A percentile compares a stretch with the other conserved stretches of the same genome.
phyloP scores from a whole-genome alignment of 2,797 vertebrate genomes.

The Moxostoma hubbsi region DNA sequence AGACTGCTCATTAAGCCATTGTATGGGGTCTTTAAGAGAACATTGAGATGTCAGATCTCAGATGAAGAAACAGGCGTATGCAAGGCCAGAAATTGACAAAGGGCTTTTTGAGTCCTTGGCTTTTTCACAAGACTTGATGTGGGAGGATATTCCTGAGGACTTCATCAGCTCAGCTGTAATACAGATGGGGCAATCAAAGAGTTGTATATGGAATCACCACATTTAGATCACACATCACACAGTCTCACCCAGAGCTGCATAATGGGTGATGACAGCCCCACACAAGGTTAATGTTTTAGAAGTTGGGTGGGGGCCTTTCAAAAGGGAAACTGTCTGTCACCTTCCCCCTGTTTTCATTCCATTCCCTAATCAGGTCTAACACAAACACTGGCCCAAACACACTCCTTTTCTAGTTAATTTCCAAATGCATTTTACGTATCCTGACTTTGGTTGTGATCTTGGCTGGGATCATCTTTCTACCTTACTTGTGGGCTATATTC shows the following conservation, averaged over 20 bases:
- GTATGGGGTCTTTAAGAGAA: conserved; percentile 13
- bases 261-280: conserved; percentile 22
- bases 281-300: conserved; percentile 18
- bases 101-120: conserved; percentile 27
- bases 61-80: conserved; percentile 15
- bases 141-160: conserved; percentile 38
- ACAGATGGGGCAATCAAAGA: conserved; percentile 55
- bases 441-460: conserved; percentile 13
- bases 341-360: conserved; percentile 41
- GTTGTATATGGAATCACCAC: conserved; percentile 50
- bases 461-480: conserved; percentile 9
- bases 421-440: neutral
- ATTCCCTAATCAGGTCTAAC: conserved; percentile 32
- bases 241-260: neutral
- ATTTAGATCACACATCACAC: conserved; percentile 34
- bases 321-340: conserved; percentile 46
- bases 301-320: conserved; percentile 31
- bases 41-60: conserved; percentile 10
- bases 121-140: conserved; percentile 1
- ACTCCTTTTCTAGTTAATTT: conserved; percentile 38
- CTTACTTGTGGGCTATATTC: neutral
- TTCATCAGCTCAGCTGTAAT: conserved; percentile 35
- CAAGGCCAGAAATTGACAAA: conserved; percentile 32
- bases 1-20: neutral
- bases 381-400: conserved; percentile 29